These are phyloP conservation scores for Rhinoderma darwinii DNA, from an alignment of 2,113 vertebrate genomes.

Conservation along the genomic window DNA sequence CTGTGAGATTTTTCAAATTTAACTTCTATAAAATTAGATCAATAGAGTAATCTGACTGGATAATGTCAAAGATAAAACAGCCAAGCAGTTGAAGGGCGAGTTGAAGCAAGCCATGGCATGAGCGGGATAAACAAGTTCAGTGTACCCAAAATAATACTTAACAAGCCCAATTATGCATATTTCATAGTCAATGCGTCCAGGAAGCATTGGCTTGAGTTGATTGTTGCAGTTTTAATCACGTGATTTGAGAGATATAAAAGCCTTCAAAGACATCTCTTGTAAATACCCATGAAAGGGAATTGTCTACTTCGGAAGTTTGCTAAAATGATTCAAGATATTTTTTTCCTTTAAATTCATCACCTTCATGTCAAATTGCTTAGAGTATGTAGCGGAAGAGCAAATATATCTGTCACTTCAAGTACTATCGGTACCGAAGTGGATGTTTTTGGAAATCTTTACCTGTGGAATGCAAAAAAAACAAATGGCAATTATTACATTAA, in stretches of 20 bases:
- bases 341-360: background rate
- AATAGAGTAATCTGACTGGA: conserved; percentile 64
- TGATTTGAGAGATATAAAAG: conserved; percentile 15
- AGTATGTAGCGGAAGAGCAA: background rate
- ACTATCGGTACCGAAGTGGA: background rate
- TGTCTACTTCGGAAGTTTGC: background rate
- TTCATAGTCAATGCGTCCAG: conserved; percentile 41
- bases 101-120: conserved; percentile 73
- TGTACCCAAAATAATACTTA: conserved; percentile 70
- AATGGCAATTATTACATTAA: too few relatives aligned
- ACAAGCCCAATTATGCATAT: conserved; percentile 69
- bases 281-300: background rate
- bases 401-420: background rate
- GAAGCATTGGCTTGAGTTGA: conserved; percentile 18
- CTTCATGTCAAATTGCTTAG: background rate
- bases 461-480: too few relatives aligned
- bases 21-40: conserved; percentile 53
- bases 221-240: conserved; percentile 22
- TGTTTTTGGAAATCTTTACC: background rate
- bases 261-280: conserved; percentile 23
- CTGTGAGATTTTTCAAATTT: background rate
- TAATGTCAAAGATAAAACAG: conserved; percentile 64
- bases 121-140: conserved; percentile 67
- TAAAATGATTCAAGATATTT: background rate
- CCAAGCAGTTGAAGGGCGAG: conserved; percentile 67